Evolutionary conservation across 2,888 invertebrate genomes (phyloP), one percentile per base, ranked within the genome.

Genomic region (Leucophenga maculata): DNA sequence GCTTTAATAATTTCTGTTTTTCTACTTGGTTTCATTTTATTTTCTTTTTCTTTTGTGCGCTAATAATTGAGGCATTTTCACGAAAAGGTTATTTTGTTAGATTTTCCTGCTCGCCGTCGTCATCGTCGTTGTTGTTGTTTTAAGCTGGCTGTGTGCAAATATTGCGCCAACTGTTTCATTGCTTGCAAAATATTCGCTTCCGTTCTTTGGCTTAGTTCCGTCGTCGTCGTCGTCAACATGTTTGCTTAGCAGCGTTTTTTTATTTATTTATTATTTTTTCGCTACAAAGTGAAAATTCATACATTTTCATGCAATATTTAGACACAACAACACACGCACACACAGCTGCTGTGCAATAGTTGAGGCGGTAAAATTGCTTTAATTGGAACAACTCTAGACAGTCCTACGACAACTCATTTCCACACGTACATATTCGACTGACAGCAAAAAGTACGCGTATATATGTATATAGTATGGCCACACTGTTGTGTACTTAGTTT

Each of bases 351-450:
- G 64, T 46, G 57, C 69, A 74, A 65, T 72, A 72, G 71, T 72
- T 74, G 69, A 79, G 80, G 80, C 75, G 78, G 73, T 72, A 60
- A 82, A 83, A 83, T 78, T 76, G 80, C 75, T 79, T 82, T 83
- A 80, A 80, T 82, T 80, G 83, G 80, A 70, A 26, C 3, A 26
- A 26, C 26, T 76, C 73, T 78, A 78, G 66, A 72, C 74, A 18
- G 74, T 79, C 13, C 26, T 57, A 1, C n/a, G n/a, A 2, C 60
- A 57, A 46, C 75, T 67, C 72, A 57, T 60, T 67, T 57, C 67
- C 67, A 14, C 54, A 6, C 8, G 11, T n/a, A 1, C 11, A 16
- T 6, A 9, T 18, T 62, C 18, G 44, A 18, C 46, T 50, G 14
- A 20, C 54, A 20, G 18, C 22, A 54, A 16, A 13, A 20, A 8